These are phyloP conservation scores for Sebastes vulpes DNA, from an alignment of 2,797 vertebrate genomes.

Conservation along the genomic window DNA sequence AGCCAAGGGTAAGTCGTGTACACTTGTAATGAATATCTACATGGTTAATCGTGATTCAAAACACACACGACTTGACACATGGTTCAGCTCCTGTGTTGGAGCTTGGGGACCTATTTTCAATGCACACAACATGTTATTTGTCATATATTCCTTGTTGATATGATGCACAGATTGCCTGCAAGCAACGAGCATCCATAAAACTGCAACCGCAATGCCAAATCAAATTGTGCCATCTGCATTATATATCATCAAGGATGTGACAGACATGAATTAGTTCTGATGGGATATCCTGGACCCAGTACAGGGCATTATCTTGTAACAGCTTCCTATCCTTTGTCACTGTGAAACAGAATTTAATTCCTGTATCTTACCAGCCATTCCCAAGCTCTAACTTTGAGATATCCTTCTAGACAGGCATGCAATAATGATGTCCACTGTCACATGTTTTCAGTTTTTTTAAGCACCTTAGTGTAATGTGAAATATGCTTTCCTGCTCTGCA, in stretches of 20 bases:
- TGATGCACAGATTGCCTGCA: background rate
- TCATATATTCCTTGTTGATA: constrained; percentile 23
- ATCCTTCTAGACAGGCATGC: background rate
- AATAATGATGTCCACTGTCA: background rate
- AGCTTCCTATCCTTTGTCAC: background rate
- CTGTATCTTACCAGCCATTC: background rate
- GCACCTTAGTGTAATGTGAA: background rate
- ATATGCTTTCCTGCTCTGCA: background rate
- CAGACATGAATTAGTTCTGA: constrained; percentile 17
- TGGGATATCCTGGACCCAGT: background rate
- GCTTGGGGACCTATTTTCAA: background rate
- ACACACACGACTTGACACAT: constrained; percentile 7
- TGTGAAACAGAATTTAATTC: background rate
- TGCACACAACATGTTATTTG: background rate
- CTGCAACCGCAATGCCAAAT: constrained; percentile 1
- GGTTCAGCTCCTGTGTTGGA: background rate
- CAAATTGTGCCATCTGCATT: background rate
- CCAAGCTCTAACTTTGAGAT: background rate
- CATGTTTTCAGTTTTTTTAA: background rate
- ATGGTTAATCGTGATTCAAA: constrained; percentile 5
- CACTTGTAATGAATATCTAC: constrained; percentile 6
- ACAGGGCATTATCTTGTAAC: background rate
- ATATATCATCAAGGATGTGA: constrained; percentile 1
- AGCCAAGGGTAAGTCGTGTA: background rate
- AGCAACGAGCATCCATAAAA: background rate